Evolutionary conservation across 2,113 vertebrate genomes (phyloP), one percentile per base, ranked within the genome.

Genomic region (Mungos mungo): DNA sequence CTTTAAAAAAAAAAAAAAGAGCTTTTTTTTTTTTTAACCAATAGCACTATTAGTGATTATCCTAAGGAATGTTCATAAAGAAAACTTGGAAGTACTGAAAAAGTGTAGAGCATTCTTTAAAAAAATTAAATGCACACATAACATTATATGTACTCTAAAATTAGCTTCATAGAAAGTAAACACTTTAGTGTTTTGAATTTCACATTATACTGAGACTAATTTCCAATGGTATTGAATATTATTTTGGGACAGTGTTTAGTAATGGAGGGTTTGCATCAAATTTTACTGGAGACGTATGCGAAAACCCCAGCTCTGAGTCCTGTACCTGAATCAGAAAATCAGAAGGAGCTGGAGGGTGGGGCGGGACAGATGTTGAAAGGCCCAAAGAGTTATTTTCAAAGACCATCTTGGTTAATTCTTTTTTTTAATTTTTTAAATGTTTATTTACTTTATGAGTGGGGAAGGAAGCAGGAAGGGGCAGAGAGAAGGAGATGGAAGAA

Each of bases 81-180:
- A 86, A 91, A 92, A 90, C 6, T 97, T 74, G 9, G 19, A 63
- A 96, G 84, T 83, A 87, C 7, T n/a, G 47, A 69, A 88, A 86
- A 91, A 63, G 7, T 29, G 38, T 66, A 72, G 3, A 84, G 21
- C 1, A 23, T 54, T 57, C 31, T 60, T 38, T 87, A 33, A 7
- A 47, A n/a, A n/a, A 87, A 82, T 41, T 18, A 88, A 41, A 80
- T 33, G 31, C 4, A 87, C 3, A 65, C 11, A 12, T 13, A 50
- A 63, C 33, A 52, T 66, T 23, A 33, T 57, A 50, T 11, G 27
- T 63, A 52, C 12, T 84, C 27, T 81, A 93, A 90, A 94, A 35
- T 47, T 52, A 41, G 9, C 13, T 25, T 94, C 4, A 65, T n/a
- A 93, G 27, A 4, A 87, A 94, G 11, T 71, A 91, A 88, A 86